Base-by-base conservation (phyloP, 2,113 vertebrate genomes). In the Syngnathoides biaculeatus region DNA sequence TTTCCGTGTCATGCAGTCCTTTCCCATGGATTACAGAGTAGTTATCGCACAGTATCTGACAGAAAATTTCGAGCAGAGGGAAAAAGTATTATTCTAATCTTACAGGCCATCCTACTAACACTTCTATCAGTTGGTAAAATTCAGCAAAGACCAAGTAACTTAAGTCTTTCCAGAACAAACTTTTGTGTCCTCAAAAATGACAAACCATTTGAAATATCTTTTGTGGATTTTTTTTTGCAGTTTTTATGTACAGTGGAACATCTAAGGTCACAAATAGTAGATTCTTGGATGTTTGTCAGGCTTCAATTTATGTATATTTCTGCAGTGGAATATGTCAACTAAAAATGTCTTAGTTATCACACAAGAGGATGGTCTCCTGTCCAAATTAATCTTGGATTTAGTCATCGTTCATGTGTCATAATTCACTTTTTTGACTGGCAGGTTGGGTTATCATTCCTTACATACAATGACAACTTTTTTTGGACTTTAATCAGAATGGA, bases 31-130 rank as follows among this genome's bases (percentile, higher is more conserved):
- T 59, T 67, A 40, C 55, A 39, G 40, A 73, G 65, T 74, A 72
- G 62, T 76, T 76, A 72, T 79, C 70, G 67, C 53, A 35, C 30
- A 35, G 30, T 35, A 48, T 22, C 65, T 77, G 75, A 73, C 77
- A 70, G 77, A 38, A 81, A 78, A 66, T 43, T 67, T 61, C 69
- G 39, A 50, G 64, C 68, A 58, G 67, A 72, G 67, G 74, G 56
- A 65, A 65, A 68, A 78, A 76, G 70, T 68, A 66, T 67, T 79
- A 60, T 75, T 75, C 67, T 82, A 78, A 84, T 85, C 80, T 81
- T 62, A 80, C 66, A 61, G 67, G 43, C 66, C 59, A 42, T 67
- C 72, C 78, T 68, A 59, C 71, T 79, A 65, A 53, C 22, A 66
- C 77, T 75, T 50, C 64, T 3, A 39, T 68, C 65, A 19, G 65